A percentile compares a stretch with the other conserved stretches of the same genome.
Conservation (phyloP, 2,113 vertebrate genomes). For the Mobula hypostoma region DNA sequence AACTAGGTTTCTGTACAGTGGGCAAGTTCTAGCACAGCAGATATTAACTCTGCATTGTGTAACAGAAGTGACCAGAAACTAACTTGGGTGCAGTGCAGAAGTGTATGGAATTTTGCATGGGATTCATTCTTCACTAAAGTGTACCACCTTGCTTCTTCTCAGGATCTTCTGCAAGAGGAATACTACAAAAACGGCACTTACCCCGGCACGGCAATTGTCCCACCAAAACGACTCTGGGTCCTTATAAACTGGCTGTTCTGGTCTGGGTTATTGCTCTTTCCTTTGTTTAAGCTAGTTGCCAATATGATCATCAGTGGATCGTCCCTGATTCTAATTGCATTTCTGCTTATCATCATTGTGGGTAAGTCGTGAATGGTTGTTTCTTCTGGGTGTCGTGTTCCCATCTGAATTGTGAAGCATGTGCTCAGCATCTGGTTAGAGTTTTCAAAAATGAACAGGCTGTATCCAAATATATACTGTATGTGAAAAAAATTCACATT, state of each 20-base stretch:
- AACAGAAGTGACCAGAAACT: neutral
- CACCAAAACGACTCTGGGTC: conserved; percentile 67
- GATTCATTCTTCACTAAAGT: neutral
- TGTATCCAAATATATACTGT: neutral
- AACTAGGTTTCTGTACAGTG: too few species aligned
- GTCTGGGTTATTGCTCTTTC: conserved; percentile 74
- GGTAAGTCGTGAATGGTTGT: conserved; percentile 61
- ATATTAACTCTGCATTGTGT: neutral
- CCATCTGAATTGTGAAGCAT: neutral
- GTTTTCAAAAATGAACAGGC: neutral
- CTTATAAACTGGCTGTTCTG: conserved; percentile 89
- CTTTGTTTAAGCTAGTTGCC: conserved; percentile 67
- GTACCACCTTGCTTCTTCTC: conserved; percentile 39
- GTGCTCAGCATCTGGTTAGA: neutral
- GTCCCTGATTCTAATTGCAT: conserved; percentile 61
- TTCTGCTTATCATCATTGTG: conserved; percentile 68
- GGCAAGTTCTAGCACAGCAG: too few species aligned
- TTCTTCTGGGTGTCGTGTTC: neutral
- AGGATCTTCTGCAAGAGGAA: conserved; percentile 86
- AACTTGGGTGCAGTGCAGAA: neutral
- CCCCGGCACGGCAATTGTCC: conserved; percentile 59
- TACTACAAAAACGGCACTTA: conserved; percentile 71
- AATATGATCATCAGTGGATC: conserved; percentile 75
- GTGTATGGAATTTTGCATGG: neutral
- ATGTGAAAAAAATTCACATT: neutral